Conservation (phyloP, 2,113 vertebrate genomes). For the Tricholaema leucomelas region DNA sequence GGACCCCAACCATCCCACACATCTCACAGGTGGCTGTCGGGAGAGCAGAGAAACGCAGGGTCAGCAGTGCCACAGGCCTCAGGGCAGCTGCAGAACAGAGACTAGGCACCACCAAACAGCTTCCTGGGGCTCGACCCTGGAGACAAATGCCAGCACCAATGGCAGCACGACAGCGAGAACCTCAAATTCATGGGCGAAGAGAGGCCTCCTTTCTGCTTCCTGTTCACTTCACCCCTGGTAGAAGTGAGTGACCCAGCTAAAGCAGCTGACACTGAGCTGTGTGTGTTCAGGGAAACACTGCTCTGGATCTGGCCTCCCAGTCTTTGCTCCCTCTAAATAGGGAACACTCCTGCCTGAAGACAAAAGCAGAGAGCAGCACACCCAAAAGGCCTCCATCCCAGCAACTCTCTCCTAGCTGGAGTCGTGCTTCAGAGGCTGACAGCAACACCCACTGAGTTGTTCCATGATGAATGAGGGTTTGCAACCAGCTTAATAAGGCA, state of each 20-base stretch:
- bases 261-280: fast-evolving
- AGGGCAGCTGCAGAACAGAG: background rate
- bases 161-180: background rate
- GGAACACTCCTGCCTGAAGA: background rate
- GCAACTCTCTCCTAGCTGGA: background rate
- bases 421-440: background rate
- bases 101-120: background rate
- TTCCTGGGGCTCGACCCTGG: background rate
- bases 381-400: background rate
- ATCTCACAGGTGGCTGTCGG: constrained; percentile 94
- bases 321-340: background rate
- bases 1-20: constrained; percentile 98
- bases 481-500: background rate
- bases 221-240: background rate
- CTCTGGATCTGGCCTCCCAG: background rate
- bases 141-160: background rate
- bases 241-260: background rate
- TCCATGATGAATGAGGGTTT: background rate
- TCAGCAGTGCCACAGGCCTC: background rate
- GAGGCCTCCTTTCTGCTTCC: background rate
- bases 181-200: background rate
- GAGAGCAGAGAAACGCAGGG: background rate
- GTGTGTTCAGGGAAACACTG: background rate
- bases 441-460: background rate
- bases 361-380: background rate